These are phyloP conservation scores for Standfussiana lucernea DNA, from an alignment of 2,888 invertebrate species.

Conservation along the genomic window DNA sequence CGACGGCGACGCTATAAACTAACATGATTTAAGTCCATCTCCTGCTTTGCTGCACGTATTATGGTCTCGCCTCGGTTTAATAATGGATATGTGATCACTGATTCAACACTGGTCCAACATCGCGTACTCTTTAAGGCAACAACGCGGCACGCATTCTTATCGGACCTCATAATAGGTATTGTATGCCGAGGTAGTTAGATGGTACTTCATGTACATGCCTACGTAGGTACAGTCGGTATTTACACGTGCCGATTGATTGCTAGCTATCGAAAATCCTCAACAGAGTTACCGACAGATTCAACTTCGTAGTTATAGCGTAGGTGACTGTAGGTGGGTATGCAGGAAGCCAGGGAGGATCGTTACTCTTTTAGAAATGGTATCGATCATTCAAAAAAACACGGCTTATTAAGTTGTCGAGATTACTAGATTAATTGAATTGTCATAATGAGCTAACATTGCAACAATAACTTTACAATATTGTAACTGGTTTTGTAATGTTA, in stretches of 20 bases:
- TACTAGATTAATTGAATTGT: constrained; percentile 14
- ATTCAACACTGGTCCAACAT: constrained; percentile 61
- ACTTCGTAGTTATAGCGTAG: constrained; percentile 36
- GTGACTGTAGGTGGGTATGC: not conserved
- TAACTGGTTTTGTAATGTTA: constrained; percentile 12
- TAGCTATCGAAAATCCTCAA: constrained; percentile 48
- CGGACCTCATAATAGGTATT: constrained; percentile 73
- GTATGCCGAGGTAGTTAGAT: constrained; percentile 57
- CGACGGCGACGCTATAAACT: constrained; percentile 70
- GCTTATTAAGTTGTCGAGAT: constrained; percentile 10
- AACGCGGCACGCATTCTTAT: constrained; percentile 76
- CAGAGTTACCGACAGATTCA: constrained; percentile 43
- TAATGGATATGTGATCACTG: constrained; percentile 59
- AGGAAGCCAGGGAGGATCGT: not conserved
- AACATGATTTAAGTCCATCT: constrained; percentile 66
- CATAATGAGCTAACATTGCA: constrained; percentile 29
- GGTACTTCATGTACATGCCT: constrained; percentile 41
- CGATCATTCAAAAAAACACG: not conserved
- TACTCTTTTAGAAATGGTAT: constrained; percentile 1
- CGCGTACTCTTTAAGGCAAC: constrained; percentile 70
- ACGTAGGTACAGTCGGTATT: constrained; percentile 33
- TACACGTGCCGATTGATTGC: constrained; percentile 55
- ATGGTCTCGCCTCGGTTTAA: constrained; percentile 45
- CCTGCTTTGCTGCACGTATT: constrained; percentile 51
- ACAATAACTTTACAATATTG: constrained; percentile 7